Base-by-base conservation (phyloP, 2,888 invertebrate species). In the Petrolisthes cinctipes region DNA sequence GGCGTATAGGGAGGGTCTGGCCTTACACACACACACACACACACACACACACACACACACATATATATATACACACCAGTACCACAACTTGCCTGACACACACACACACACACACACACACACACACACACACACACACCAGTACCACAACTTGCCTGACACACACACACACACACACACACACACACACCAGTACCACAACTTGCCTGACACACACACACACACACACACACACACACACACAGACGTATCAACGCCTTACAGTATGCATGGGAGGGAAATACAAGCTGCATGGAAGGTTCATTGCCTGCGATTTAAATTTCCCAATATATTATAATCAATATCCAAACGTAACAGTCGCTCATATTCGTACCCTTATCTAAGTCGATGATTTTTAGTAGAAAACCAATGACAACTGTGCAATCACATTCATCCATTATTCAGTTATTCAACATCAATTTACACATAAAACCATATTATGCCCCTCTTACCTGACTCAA, bases 81-180 rank as follows among this genome's bases (percentile, higher is more conserved):
- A 37, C 37, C 0, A 75, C 75, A 37, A 75, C 37, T 37, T 61
- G 11, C 17, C 61, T 61, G 2, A 37, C 76, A 37, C 37, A 37
- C 54, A 76, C 37, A 76, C 76, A 76, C 37, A 76, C 79, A 79
- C 79, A 79, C 57, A 79, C 79, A 79, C 79, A 79, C 79, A 79
- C 79, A 78, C 78, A 78, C 11, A 51, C 61, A 61, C 9, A 9
- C 61, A 9, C 61, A 61, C 61, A 9, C 61, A 9, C 61, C 17
- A 61, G 61, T 17, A 61, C 0, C 1, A 11, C 17, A 76, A 79
- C 51, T 17, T 51, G 2, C 51, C 20, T n/a, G 4, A 17, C 68
- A 68, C 20, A 20, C 17, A 17, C 17, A 68, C 68, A n/a, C 17
- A 68, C 68, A 68, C 17, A n/a, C 20, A 68, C 68, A 4, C 9